Percentiles rank a stretch among this genome's conserved stretches.
These are phyloP conservation scores for Carollia perspicillata DNA, from an alignment of 2,113 vertebrate genomes.

Conservation along the genomic window DNA sequence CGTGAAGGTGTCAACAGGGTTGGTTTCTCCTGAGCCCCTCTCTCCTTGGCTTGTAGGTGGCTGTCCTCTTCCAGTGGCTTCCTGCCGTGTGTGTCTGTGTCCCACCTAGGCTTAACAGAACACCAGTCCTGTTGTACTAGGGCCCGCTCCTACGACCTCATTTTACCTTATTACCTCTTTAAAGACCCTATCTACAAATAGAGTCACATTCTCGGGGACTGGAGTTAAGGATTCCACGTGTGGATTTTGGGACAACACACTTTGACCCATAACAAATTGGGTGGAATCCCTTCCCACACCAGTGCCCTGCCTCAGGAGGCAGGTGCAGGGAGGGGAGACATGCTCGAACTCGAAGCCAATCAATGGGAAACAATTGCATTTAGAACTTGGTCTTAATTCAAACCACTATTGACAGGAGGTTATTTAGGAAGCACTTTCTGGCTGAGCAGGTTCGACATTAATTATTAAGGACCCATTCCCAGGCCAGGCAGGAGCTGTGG, in stretches of 20 bases:
- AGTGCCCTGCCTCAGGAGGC: neutral
- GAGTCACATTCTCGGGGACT: neutral
- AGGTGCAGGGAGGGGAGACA: neutral
- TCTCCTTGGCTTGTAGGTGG: neutral
- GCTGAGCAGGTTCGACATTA: conserved; percentile 52
- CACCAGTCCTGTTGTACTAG: neutral
- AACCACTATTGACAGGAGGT: conserved; percentile 70
- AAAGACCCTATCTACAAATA: neutral
- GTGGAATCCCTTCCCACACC: neutral
- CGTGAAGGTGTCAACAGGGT: neutral
- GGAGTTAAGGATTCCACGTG: neutral
- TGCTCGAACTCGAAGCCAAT: conserved; percentile 35
- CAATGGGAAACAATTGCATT: conserved; percentile 43
- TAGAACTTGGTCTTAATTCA: conserved; percentile 72
- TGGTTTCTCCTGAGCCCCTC: neutral
- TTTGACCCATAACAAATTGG: neutral
- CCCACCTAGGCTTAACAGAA: neutral
- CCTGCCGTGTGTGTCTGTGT: neutral
- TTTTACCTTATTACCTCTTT: neutral
- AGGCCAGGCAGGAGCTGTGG: conserved; percentile 44
- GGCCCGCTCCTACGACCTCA: neutral
- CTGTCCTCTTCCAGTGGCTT: neutral
- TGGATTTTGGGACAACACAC: neutral
- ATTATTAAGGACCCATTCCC: conserved; percentile 75
- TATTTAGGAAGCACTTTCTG: conserved; percentile 79